Evolutionary conservation across 2,113 vertebrate genomes (phyloP).

Genomic region (Gorsachius goisagi): DNA sequence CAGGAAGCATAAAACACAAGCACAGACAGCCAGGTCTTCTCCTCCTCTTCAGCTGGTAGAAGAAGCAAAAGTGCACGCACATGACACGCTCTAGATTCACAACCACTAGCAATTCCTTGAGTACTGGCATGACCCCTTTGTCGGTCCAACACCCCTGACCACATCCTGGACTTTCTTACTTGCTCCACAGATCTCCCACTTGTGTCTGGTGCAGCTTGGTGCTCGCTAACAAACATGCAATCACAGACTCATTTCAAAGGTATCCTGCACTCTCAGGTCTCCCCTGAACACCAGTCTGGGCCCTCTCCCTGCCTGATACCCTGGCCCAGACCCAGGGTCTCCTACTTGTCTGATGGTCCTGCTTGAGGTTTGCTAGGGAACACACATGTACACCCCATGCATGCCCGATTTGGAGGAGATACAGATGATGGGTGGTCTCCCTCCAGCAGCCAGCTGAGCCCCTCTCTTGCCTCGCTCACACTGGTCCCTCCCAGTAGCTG

Average conservation of each 20-base stretch:
- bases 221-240: accelerated
- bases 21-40: neutral
- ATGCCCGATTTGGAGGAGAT: neutral
- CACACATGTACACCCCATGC: neutral
- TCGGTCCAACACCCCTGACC: neutral
- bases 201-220: neutral
- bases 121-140: too few relatives aligned
- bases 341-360: neutral
- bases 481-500: neutral
- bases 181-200: neutral
- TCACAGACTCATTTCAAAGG: neutral
- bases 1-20: neutral
- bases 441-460: neutral
- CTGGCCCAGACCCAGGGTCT: neutral
- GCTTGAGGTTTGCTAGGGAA: neutral
- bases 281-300: neutral
- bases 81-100: neutral
- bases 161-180: neutral
- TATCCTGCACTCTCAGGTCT: neutral
- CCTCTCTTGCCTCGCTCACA: neutral
- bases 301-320: neutral
- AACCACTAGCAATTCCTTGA: neutral
- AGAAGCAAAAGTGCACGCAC: neutral
- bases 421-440: neutral
- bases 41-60: neutral